These are phyloP conservation scores for Eurytoma adleriae DNA, from an alignment of 2,888 invertebrate genomes.

Conservation along the genomic window DNA sequence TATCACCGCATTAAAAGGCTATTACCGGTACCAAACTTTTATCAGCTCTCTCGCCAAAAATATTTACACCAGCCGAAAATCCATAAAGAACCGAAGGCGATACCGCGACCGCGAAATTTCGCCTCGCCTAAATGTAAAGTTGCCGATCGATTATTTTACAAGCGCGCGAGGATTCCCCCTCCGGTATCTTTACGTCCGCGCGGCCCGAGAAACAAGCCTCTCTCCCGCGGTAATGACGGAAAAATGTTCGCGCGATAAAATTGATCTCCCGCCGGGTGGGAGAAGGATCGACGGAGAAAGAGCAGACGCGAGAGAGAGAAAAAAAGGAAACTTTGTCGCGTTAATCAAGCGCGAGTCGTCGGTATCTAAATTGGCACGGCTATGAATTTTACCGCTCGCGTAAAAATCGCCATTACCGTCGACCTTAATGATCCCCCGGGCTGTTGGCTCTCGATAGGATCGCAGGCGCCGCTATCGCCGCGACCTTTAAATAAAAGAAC, in stretches of 20 bases:
- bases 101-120: slow-evolving; percentile 4
- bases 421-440: slow-evolving; percentile 63
- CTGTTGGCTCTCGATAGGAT: slow-evolving; percentile 1
- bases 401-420: slow-evolving; percentile 62
- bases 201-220: not conserved
- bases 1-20: slow-evolving; percentile 42
- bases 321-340: slow-evolving; percentile 7
- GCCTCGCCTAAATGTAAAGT: slow-evolving; percentile 8
- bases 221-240: not conserved
- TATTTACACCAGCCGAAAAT: slow-evolving; percentile 21
- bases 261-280: not conserved
- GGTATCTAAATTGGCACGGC: slow-evolving; percentile 65
- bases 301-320: not conserved
- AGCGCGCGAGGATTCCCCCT: not conserved
- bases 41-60: not conserved
- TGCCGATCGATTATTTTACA: slow-evolving; percentile 36
- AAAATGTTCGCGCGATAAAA: slow-evolving; percentile 15
- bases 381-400: slow-evolving; percentile 63
- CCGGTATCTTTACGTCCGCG: slow-evolving; percentile 12
- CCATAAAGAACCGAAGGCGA: slow-evolving; percentile 23
- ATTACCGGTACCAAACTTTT: not conserved
- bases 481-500: slow-evolving; percentile 55
- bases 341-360: slow-evolving; percentile 44
- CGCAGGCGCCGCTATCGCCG: slow-evolving; percentile 48
- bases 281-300: not conserved